Evolutionary conservation across 2,797 vertebrate species (phyloP).

Genomic region (Eurystomus glaucurus): DNA sequence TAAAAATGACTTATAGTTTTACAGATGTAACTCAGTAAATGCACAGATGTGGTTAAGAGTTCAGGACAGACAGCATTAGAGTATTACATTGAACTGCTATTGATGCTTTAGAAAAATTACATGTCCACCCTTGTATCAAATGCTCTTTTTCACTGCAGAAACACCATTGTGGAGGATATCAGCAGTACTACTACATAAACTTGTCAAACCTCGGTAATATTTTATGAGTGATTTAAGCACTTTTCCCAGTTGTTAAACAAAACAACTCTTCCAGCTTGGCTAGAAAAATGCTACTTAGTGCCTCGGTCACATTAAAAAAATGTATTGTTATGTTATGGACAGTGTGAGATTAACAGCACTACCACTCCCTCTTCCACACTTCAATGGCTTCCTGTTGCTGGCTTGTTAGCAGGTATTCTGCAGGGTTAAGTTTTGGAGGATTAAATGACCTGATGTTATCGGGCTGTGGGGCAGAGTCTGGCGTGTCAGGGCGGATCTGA

Average conservation of each 20-base stretch:
- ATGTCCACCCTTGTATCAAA: not conserved
- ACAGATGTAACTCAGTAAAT: not conserved
- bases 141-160: not conserved
- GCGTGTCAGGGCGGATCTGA: not conserved
- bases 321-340: not conserved
- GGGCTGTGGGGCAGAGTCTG: not conserved
- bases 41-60: not conserved
- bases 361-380: not conserved
- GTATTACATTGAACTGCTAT: not conserved
- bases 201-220: not conserved
- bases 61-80: not conserved
- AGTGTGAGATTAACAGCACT: not conserved
- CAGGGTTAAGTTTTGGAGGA: constrained; percentile 33
- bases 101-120: not conserved
- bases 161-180: not conserved
- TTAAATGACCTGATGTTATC: constrained; percentile 61
- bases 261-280: constrained; percentile 13
- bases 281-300: not conserved
- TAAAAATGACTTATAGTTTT: not conserved
- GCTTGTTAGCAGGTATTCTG: constrained; percentile 22
- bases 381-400: constrained; percentile 34
- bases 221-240: constrained; percentile 1
- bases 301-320: not conserved
- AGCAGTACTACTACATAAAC: not conserved
- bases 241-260: constrained; percentile 20